Base-by-base conservation (phyloP, 2,888 invertebrate genomes). In the Sisyra terminalis region DNA sequence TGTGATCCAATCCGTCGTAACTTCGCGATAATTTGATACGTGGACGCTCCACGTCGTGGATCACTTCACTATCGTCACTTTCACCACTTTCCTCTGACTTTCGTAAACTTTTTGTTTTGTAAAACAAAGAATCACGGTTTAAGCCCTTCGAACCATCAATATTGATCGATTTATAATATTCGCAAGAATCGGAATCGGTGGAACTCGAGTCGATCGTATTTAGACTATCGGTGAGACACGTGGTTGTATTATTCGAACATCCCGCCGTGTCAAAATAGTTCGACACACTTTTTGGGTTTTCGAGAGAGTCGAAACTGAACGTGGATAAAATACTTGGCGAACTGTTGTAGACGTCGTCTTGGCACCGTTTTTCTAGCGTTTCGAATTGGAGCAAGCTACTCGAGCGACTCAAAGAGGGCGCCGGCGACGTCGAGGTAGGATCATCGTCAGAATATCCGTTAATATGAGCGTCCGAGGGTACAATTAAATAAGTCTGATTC, bases 301-400 rank as follows among this genome's bases (percentile, higher is more conserved):
- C 70, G 43, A 70, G 55, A 0, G 69, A 67, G 49, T 71, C 69
- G 56, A 64, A 67, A 48, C 69, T 69, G 50, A 65, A 66, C 14
- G 65, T 64, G 15, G 68, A 68, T 32, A 66, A 58, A 1, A 69
- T 63, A 46, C 69, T 69, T 4, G 64, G 64, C 9, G 62, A 61
- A 49, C 59, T 60, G 43, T 56, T 57, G 49, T 62, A 64, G 10
- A 60, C 57, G 39, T 61, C 64, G 40, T 49, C 59, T 52, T 73
- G 73, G 53, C 78, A 67, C 51, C 77, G 78, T 36, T 75, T 72
- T 58, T 87, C 87, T 46, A 87, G 65, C 3, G 81, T 83, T 63
- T 87, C 87, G 61, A 88, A 88, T 61, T 86, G 86, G 47, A 87
- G 70, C 47, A 88, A 67, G 51, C 85, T 85, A 49, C 83, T 83